Evolutionary conservation across 2,113 vertebrate species (phyloP).

Genomic region (Albula glossodonta): DNA sequence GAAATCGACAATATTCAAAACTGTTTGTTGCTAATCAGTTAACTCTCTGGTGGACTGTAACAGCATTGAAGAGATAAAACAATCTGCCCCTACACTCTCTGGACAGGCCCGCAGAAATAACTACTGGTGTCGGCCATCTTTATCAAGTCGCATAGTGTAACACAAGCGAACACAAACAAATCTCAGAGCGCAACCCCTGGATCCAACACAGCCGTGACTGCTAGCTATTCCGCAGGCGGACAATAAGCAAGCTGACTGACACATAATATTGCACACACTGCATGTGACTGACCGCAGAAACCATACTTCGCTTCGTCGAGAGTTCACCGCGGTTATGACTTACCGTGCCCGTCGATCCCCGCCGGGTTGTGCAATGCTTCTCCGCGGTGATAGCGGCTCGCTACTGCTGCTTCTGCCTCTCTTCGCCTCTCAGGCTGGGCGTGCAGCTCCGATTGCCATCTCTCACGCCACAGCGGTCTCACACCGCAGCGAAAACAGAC

Average conservation of each 20-base stretch:
- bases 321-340: not conserved
- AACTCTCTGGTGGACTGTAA: not conserved
- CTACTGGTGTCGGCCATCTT: not conserved
- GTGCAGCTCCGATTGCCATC: slow-evolving; percentile 56
- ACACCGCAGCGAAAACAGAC: not conserved
- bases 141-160: not conserved
- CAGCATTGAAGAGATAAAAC: not conserved
- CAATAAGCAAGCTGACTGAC: not conserved
- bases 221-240: slow-evolving; percentile 2
- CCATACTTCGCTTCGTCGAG: not conserved
- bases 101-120: not conserved
- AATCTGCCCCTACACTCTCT: not conserved
- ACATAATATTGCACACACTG: not conserved
- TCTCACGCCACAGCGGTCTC: slow-evolving; percentile 28
- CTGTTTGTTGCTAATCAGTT: not conserved
- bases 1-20: not conserved
- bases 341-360: slow-evolving; percentile 48
- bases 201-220: not conserved
- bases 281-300: not conserved
- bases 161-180: slow-evolving; percentile 9
- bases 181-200: not conserved
- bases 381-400: not conserved
- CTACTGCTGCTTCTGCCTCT: not conserved
- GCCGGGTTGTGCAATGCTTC: slow-evolving; percentile 20
- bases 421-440: slow-evolving; percentile 45